These are phyloP conservation scores for Tetraodon nigroviridis DNA, from an alignment of 2,113 vertebrate species.

Conservation along the genomic window DNA sequence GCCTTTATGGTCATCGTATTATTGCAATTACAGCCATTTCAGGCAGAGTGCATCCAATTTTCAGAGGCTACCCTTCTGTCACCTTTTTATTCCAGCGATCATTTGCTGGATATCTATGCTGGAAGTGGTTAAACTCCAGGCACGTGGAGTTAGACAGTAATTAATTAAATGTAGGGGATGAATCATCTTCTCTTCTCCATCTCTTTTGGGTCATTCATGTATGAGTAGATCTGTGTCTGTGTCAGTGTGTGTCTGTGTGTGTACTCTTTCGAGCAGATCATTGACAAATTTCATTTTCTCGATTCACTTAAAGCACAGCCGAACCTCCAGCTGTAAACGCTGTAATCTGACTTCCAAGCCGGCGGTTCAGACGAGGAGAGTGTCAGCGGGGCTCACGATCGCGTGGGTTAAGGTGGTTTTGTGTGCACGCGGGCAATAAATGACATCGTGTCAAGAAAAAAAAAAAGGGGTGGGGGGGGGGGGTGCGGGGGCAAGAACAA, in stretches of 20 bases:
- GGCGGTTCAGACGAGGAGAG: conserved; percentile 2
- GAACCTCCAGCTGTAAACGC: conserved; percentile 47
- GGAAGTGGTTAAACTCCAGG: too few species aligned
- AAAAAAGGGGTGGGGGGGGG: too few species aligned
- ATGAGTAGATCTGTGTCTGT: too few species aligned
- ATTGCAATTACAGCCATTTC: too few species aligned
- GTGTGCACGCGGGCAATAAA: conserved; percentile 25
- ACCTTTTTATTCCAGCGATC: too few species aligned
- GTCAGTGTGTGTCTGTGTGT: background rate
- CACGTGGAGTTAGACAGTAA: too few species aligned
- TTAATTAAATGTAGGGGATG: too few species aligned
- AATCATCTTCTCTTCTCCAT: background rate
- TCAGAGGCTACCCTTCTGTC: too few species aligned
- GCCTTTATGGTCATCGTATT: too few species aligned
- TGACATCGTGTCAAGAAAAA: conserved; percentile 28
- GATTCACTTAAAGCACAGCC: conserved; percentile 41
- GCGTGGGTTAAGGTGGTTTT: conserved; percentile 44
- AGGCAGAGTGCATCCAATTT: too few species aligned
- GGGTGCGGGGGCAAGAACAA: conserved; percentile 17
- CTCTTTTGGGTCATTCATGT: background rate
- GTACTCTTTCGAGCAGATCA: conserved; percentile 2
- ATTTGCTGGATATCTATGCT: too few species aligned
- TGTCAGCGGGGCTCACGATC: conserved; percentile 28
- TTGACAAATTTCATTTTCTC: conserved; percentile 43
- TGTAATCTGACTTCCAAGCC: conserved; percentile 25